Percentiles rank a stretch among this genome's conserved stretches.
phyloP scores from a whole-genome alignment of 1,140 invertebrate genomes.

The Maconellicoccus hirsutus region DNA sequence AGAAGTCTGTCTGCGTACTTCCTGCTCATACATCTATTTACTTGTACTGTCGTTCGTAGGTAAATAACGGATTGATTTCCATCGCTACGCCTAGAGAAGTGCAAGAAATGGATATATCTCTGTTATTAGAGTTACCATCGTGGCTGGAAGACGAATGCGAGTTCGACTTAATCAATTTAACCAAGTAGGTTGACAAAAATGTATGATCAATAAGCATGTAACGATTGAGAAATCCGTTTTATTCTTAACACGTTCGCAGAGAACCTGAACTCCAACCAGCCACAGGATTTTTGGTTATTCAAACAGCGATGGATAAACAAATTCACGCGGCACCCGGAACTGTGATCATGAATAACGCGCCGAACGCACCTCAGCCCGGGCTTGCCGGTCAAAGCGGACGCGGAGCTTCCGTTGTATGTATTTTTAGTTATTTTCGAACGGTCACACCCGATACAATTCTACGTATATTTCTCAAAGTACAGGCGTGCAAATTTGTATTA shows the following conservation, averaged over 20 bases:
- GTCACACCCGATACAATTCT: background rate
- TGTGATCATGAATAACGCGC: conserved; percentile 25
- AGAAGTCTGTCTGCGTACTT: no score
- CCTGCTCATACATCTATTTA: background rate
- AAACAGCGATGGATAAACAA: conserved; percentile 64
- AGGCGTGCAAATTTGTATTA: conserved; percentile 13
- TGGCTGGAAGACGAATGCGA: conserved; percentile 94
- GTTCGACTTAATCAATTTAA: conserved; percentile 80
- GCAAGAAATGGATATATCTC: conserved; percentile 91
- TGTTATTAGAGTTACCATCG: conserved; percentile 73
- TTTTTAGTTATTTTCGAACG: background rate
- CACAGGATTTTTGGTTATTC: conserved; percentile 83
- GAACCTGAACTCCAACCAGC: conserved; percentile 50
- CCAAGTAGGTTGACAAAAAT: conserved; percentile 49
- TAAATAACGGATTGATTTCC: conserved; percentile 69
- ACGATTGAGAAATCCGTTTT: no score
- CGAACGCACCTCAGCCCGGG: conserved; percentile 46
- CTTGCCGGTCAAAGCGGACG: conserved; percentile 72
- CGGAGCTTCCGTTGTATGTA: conserved; percentile 74
- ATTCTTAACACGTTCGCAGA: no score
- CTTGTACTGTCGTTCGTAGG: conserved; percentile 39
- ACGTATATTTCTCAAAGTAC: background rate
- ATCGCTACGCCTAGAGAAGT: conserved; percentile 91
- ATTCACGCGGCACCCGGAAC: conserved; percentile 37
- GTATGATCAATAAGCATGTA: no score